These are phyloP conservation scores for Myiothlypis coronata DNA, from an alignment of 2,797 vertebrate species.

Conservation along the genomic window DNA sequence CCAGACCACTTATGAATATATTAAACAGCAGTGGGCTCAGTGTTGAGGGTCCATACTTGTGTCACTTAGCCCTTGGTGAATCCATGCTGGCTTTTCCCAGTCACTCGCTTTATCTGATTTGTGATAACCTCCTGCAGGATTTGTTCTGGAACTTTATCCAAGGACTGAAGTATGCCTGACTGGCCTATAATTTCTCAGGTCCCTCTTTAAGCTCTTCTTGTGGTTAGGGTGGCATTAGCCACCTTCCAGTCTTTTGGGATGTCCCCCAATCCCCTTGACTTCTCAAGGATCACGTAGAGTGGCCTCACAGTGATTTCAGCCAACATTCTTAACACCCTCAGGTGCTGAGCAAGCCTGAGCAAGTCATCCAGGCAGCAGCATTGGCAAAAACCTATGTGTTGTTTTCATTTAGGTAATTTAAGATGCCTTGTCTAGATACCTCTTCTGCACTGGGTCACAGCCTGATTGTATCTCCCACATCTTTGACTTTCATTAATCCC, in stretches of 20 bases:
- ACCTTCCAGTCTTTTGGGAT: background rate
- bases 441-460: background rate
- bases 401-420: constrained; percentile 37
- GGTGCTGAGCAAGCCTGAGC: background rate
- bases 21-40: background rate
- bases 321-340: background rate
- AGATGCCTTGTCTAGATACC: constrained; percentile 36
- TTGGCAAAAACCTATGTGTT: background rate
- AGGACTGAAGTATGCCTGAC: background rate
- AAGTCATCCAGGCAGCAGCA: background rate
- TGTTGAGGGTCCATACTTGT: rapidly evolving
- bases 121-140: background rate
- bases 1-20: rapidly evolving
- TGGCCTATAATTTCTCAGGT: rapidly evolving
- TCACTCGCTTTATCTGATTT: background rate
- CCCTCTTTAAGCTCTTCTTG: background rate
- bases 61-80: background rate
- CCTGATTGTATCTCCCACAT: constrained; percentile 18
- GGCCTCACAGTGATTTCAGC: rapidly evolving
- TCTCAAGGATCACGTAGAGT: background rate
- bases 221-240: background rate
- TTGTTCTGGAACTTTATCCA: background rate
- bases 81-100: background rate
- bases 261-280: background rate
- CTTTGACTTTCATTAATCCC: constrained; percentile 53